Evolutionary conservation across 1,140 invertebrate species (phyloP).

Genomic region (Papilio polyxenes): DNA sequence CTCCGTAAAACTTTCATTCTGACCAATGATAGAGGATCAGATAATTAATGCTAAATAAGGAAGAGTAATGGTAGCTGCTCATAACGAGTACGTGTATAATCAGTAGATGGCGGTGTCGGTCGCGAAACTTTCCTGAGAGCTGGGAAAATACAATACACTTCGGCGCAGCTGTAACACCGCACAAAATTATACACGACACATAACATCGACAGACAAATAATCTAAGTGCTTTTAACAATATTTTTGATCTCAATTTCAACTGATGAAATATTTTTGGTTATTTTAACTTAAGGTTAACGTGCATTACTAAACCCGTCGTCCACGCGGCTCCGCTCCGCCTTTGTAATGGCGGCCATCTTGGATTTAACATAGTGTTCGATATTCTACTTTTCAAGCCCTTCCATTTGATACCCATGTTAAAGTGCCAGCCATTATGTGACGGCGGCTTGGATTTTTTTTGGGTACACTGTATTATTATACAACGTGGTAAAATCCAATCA

Average conservation of each 20-base stretch:
- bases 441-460: too few species aligned
- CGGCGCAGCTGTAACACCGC: not conserved
- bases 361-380: too few species aligned
- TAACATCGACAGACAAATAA: too few species aligned
- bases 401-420: too few species aligned
- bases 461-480: too few species aligned
- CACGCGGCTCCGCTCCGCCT: too few species aligned
- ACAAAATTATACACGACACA: too few species aligned
- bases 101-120: not conserved
- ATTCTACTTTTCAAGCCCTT: too few species aligned
- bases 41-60: not conserved
- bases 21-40: not conserved
- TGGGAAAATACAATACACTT: not conserved
- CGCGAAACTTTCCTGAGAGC: not conserved
- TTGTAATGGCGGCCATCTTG: too few species aligned
- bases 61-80: not conserved
- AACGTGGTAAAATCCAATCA: too few species aligned
- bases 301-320: not conserved
- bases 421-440: too few species aligned
- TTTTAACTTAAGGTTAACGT: too few species aligned
- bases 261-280: not conserved
- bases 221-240: slow-evolving; percentile 7
- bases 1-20: not conserved
- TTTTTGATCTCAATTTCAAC: not conserved
- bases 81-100: not conserved